phyloP scores from a whole-genome alignment of 2,797 vertebrate species.

The Picus viridis region DNA sequence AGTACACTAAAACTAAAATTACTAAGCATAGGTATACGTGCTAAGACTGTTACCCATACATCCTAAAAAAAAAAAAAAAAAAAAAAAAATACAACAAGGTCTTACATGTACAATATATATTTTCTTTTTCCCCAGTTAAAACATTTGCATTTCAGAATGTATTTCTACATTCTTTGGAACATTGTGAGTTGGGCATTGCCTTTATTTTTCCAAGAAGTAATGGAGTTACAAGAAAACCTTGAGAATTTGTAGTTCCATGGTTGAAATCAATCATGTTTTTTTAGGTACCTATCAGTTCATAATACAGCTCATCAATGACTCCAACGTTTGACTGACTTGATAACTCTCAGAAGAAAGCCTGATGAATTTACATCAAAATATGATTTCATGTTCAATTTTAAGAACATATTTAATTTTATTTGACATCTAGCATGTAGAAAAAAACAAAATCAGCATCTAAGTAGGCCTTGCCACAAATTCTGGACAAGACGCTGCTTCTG shows the following conservation, averaged over 20 bases:
- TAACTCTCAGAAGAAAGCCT: not conserved
- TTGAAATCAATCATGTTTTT: not conserved
- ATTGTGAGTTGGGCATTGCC: rapidly evolving
- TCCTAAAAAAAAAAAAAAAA: not conserved
- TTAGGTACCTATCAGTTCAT: not conserved
- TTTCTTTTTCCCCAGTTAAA: not conserved
- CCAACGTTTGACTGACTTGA: not conserved
- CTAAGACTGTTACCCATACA: not conserved
- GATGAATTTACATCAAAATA: not conserved
- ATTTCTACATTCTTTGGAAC: not conserved
- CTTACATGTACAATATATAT: not conserved
- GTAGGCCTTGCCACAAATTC: not conserved
- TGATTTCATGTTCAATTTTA: no score
- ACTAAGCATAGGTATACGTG: not conserved
- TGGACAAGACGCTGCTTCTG: not conserved
- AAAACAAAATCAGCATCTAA: not conserved
- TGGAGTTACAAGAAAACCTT: not conserved
- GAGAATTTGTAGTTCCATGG: not conserved
- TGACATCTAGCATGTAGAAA: not conserved
- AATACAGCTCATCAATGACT: not conserved
- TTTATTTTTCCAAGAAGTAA: not conserved
- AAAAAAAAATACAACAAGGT: not conserved
- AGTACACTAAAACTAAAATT: not conserved
- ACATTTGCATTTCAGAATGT: not conserved
- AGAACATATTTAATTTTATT: not conserved